These are phyloP conservation scores for Steinernema khuongi DNA, from an alignment of 1,140 invertebrate species.

Conservation along the genomic window DNA sequence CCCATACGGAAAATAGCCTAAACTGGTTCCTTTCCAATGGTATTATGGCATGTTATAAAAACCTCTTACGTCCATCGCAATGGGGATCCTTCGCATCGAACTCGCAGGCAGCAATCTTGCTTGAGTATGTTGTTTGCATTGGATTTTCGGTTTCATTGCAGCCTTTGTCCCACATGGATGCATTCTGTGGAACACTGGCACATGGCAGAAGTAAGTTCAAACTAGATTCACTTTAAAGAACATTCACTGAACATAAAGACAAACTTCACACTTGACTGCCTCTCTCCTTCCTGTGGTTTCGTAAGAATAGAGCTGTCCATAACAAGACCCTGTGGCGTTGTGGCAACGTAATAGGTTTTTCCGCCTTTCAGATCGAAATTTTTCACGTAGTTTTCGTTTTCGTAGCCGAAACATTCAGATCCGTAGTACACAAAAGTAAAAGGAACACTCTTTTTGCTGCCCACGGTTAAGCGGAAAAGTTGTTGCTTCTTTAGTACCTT, in stretches of 20 bases:
- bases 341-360: neutral
- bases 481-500: neutral
- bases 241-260: neutral
- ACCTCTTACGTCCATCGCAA: neutral
- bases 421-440: neutral
- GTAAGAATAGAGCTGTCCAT: neutral
- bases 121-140: neutral
- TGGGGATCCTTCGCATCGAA: neutral
- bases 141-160: neutral
- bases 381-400: neutral
- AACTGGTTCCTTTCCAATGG: neutral
- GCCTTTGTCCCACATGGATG: neutral
- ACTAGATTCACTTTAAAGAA: neutral
- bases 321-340: neutral
- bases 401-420: constrained; percentile 19
- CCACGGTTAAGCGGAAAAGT: neutral
- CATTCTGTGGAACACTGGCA: neutral
- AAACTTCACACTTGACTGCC: neutral
- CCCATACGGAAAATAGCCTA: neutral
- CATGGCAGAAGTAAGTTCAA: neutral
- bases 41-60: neutral
- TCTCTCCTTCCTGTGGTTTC: neutral
- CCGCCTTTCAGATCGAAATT: neutral
- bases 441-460: neutral
- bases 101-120: neutral